A percentile compares a stretch with the other conserved stretches of the same genome.
Conservation (phyloP, 35 echinoderm and acorn worm genomes). For the Amphiura filiformis region DNA sequence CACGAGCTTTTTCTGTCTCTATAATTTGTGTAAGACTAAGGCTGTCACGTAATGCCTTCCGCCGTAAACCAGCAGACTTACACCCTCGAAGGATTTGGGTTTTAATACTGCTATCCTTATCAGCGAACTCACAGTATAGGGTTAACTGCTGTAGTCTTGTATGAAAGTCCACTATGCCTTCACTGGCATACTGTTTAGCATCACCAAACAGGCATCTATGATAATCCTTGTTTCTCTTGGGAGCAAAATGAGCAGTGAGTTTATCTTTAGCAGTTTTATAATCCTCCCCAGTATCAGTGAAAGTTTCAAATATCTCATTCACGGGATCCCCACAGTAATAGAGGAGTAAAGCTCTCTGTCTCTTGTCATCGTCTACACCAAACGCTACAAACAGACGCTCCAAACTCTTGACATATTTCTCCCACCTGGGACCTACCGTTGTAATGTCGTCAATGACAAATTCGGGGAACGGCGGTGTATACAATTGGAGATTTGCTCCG, state of each 20-base stretch:
- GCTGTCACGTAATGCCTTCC: not conserved
- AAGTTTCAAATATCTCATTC: not conserved
- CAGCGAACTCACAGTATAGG: not conserved
- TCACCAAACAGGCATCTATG: slow-evolving; percentile 47
- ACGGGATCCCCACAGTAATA: slow-evolving; percentile 27
- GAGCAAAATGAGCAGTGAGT: not conserved
- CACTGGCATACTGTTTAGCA: slow-evolving; percentile 2
- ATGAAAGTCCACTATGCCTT: slow-evolving; percentile 31
- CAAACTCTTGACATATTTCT: slow-evolving; percentile 22
- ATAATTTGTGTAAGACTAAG: not conserved
- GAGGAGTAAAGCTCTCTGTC: slow-evolving; percentile 38
- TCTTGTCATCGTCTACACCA: not conserved
- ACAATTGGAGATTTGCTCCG: not conserved
- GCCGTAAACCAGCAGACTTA: not conserved
- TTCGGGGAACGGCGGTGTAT: not conserved
- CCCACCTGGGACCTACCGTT: not conserved
- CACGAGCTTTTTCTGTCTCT: no score
- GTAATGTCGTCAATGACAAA: not conserved
- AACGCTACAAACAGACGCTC: slow-evolving; percentile 34
- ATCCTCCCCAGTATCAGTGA: not conserved
- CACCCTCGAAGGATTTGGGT: slow-evolving; percentile 26
- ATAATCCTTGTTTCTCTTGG: slow-evolving; percentile 57
- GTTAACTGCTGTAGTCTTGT: slow-evolving; percentile 27
- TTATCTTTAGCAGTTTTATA: not conserved
- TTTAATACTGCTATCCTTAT: slow-evolving; percentile 16